Conservation (phyloP, 2,888 invertebrate genomes). For the Lasioglossum morio region DNA sequence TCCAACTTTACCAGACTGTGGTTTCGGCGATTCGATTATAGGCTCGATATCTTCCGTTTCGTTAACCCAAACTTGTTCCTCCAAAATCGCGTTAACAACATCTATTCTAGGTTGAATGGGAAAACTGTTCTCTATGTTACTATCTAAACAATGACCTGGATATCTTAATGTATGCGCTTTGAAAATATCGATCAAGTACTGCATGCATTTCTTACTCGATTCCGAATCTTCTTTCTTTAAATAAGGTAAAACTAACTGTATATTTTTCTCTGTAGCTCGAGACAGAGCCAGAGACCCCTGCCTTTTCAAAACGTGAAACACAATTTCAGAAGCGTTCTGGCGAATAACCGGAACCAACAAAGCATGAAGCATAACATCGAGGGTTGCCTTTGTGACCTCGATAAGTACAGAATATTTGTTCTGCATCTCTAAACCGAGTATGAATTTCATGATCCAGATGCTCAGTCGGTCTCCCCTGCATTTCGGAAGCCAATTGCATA, state of each 20-base stretch:
- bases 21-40: constrained; percentile 55
- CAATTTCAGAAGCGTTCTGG: constrained; percentile 87
- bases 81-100: constrained; percentile 78
- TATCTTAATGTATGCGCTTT: constrained; percentile 86
- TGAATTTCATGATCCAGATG: constrained; percentile 89
- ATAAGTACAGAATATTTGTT: constrained; percentile 86
- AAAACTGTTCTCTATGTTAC: constrained; percentile 79
- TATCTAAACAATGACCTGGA: constrained; percentile 81
- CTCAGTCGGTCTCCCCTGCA: constrained; percentile 89
- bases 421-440: constrained; percentile 87
- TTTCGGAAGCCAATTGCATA: constrained; percentile 89
- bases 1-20: constrained; percentile 87
- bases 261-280: constrained; percentile 85
- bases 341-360: constrained; percentile 86
- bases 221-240: constrained; percentile 87
- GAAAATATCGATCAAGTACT: constrained; percentile 88
- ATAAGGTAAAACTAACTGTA: constrained; percentile 85
- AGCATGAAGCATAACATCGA: constrained; percentile 87
- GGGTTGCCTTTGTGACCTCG: constrained; percentile 87
- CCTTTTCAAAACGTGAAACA: constrained; percentile 88
- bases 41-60: constrained; percentile 61
- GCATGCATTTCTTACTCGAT: constrained; percentile 84
- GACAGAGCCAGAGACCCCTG: constrained; percentile 88
- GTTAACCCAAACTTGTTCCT: constrained; percentile 82
- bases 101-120: constrained; percentile 77